Conservation (phyloP, 2,113 vertebrate genomes). For the Clarias macrocephalus region DNA sequence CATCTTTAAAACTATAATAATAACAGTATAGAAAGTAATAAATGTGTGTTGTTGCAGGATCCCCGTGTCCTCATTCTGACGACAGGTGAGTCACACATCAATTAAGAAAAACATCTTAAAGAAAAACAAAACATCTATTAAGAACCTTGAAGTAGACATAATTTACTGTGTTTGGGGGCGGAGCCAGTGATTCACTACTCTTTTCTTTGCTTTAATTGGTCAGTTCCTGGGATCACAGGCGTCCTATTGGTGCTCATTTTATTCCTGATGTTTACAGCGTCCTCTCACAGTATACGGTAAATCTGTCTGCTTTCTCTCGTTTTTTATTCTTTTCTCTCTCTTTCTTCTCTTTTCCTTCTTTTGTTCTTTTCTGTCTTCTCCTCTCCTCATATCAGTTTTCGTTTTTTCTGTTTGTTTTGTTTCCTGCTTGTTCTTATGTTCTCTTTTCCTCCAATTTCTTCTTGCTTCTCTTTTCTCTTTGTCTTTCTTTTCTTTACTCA, state of each 20-base stretch:
- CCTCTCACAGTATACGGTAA: conserved; percentile 83
- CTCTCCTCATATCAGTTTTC: background rate
- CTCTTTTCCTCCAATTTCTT: background rate
- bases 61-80: conserved; percentile 82
- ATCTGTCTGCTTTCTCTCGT: background rate
- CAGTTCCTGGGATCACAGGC: conserved; percentile 93
- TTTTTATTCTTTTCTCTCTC: background rate
- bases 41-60: conserved; percentile 69
- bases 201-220: conserved; percentile 32
- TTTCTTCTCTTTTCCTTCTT: too few species aligned
- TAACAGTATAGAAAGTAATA: too few species aligned
- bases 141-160: background rate
- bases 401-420: background rate
- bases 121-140: background rate
- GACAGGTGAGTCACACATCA: conserved; percentile 72
- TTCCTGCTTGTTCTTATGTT: background rate
- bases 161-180: background rate
- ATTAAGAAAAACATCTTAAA: too few species aligned
- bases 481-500: too few species aligned
- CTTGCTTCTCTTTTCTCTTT: background rate
- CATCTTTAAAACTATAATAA: background rate
- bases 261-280: conserved; percentile 93
- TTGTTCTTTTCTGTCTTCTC: background rate
- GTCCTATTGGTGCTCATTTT: conserved; percentile 90
- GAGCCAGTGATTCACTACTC: background rate